phyloP scores from a whole-genome alignment of 2,113 vertebrate species.

The Corydoras sp. region DNA sequence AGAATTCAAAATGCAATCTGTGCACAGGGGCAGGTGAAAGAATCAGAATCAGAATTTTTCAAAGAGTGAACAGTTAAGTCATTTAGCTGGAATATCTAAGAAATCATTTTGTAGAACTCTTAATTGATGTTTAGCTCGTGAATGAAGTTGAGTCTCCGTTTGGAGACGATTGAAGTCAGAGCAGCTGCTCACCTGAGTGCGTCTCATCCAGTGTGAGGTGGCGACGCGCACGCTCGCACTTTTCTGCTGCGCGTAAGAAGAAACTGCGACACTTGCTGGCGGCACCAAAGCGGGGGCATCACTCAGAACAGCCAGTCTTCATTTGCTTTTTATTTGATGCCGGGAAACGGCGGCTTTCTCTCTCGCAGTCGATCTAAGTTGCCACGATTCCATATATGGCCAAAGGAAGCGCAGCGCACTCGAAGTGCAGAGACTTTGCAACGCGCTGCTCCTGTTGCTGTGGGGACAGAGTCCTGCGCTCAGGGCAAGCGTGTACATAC shows the following conservation, averaged over 20 bases:
- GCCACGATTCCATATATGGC: slow-evolving; percentile 63
- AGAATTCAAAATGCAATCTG: background rate
- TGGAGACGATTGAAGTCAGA: background rate
- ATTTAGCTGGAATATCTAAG: no score
- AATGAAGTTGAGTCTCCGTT: background rate
- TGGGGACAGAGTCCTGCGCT: slow-evolving; percentile 57
- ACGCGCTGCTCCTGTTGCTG: slow-evolving; percentile 55
- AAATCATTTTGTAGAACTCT: no score
- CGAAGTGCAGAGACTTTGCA: slow-evolving; percentile 3
- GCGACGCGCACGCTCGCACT: slow-evolving; percentile 53
- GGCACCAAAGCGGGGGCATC: slow-evolving; percentile 12
- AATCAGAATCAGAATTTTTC: no score
- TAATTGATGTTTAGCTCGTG: background rate
- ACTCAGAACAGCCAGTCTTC: slow-evolving; percentile 36
- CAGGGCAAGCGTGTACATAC: slow-evolving; percentile 12
- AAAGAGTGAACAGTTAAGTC: background rate
- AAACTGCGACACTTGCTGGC: slow-evolving; percentile 35
- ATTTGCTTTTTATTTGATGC: slow-evolving; percentile 50
- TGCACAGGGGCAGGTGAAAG: background rate
- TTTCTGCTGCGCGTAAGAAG: slow-evolving; percentile 41
- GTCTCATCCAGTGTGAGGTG: slow-evolving; percentile 51
- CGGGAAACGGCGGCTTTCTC: slow-evolving; percentile 51
- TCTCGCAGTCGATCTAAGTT: slow-evolving; percentile 44
- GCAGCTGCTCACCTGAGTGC: slow-evolving; percentile 61
- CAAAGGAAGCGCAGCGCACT: slow-evolving; percentile 57